Conservation (phyloP, 2,888 invertebrate genomes). For the Tubulanus polymorphus region DNA sequence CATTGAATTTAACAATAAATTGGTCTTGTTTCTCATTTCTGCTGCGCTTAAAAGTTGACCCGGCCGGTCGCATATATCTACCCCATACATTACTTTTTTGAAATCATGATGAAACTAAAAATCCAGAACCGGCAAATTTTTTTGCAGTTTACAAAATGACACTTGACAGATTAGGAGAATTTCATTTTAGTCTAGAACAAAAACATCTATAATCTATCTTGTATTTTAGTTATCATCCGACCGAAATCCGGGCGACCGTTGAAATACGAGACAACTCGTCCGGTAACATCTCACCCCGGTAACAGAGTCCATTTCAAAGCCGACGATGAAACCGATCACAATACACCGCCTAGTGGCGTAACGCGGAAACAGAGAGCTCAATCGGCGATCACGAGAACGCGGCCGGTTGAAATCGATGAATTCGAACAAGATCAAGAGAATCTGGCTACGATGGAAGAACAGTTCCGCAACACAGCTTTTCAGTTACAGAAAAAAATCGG, state of each 20-base stretch:
- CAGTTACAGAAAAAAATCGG: slow-evolving; percentile 37
- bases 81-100: no score
- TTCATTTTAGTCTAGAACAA: no score
- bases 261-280: slow-evolving; percentile 36
- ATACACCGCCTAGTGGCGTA: not conserved
- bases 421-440: slow-evolving; percentile 31
- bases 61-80: no score
- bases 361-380: not conserved
- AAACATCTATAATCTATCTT: not conserved
- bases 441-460: slow-evolving; percentile 33
- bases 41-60: no score
- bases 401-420: slow-evolving; percentile 30
- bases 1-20: no score
- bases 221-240: not conserved
- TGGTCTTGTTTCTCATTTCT: no score
- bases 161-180: no score
- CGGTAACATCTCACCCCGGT: slow-evolving; percentile 16
- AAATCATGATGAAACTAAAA: no score
- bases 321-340: not conserved
- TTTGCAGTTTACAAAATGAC: no score
- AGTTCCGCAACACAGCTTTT: slow-evolving; percentile 31
- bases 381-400: slow-evolving; percentile 4
- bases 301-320: no score
- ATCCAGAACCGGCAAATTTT: not conserved
- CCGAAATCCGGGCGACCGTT: slow-evolving; percentile 33